Evolutionary conservation across 2,888 invertebrate genomes (phyloP).

Genomic region (Leptinotarsa tumamoca): DNA sequence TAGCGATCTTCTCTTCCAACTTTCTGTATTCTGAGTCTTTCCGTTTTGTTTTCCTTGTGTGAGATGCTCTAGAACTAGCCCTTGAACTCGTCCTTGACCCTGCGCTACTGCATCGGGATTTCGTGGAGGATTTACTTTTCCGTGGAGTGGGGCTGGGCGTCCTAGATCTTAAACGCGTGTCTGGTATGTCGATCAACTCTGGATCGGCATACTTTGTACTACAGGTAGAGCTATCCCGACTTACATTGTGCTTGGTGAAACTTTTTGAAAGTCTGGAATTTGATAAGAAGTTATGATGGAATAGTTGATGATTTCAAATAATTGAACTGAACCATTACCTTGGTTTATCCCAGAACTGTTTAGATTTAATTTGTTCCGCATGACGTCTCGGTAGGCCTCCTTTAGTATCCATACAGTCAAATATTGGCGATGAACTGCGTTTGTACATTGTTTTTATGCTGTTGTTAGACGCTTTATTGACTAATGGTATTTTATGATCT

Average conservation of each 20-base stretch:
- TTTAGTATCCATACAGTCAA: conserved; percentile 23
- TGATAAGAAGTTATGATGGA: not conserved
- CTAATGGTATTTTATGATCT: conserved; percentile 36
- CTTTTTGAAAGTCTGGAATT: conserved; percentile 32
- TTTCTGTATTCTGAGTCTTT: conserved; percentile 62
- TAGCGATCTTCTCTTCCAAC: conserved; percentile 64
- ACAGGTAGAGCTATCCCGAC: conserved; percentile 51
- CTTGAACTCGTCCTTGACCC: conserved; percentile 50
- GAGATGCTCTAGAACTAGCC: conserved; percentile 43
- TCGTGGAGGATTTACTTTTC: conserved; percentile 34
- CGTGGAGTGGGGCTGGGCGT: conserved; percentile 40
- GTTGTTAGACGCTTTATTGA: conserved; percentile 44
- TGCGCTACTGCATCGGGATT: conserved; percentile 33
- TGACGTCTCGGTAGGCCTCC: not conserved
- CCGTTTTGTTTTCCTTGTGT: conserved; percentile 32
- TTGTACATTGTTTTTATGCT: conserved; percentile 54
- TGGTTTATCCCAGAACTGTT: conserved; percentile 30
- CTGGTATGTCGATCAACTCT: conserved; percentile 29
- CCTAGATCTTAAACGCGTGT: conserved; percentile 29
- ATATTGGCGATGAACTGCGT: conserved; percentile 44
- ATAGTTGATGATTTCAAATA: too few relatives aligned
- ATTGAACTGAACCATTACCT: conserved; percentile 15
- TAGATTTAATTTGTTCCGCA: conserved; percentile 21
- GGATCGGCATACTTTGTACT: conserved; percentile 47
- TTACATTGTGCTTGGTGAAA: conserved; percentile 34